These are phyloP conservation scores for Tanaodytes sp. DNA, from an alignment of 2,888 invertebrate species.

Conservation along the genomic window DNA sequence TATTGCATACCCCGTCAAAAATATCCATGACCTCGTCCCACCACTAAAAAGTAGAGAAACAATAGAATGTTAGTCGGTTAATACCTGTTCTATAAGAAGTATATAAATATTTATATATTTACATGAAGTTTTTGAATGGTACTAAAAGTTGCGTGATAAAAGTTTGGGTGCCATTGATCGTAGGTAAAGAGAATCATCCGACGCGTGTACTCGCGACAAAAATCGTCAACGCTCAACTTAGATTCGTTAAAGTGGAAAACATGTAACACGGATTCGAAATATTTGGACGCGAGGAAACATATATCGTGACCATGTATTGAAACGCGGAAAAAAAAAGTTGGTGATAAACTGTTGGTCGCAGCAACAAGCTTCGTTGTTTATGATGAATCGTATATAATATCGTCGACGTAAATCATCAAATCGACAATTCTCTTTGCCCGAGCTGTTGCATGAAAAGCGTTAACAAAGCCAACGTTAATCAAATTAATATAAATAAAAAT, in stretches of 20 bases:
- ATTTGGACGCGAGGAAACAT: too few species aligned
- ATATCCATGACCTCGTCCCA: constrained; percentile 97
- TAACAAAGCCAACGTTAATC: constrained; percentile 61
- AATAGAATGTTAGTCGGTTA: too few species aligned
- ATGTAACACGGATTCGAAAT: too few species aligned
- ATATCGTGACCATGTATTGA: too few species aligned
- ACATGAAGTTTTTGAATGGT: too few species aligned
- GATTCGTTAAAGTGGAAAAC: too few species aligned
- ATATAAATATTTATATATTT: constrained; percentile 6
- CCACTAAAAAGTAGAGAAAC: constrained; percentile 87
- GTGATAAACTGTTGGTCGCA: too few species aligned
- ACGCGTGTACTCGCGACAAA: too few species aligned
- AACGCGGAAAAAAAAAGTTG: too few species aligned
- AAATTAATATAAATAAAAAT: constrained; percentile 22
- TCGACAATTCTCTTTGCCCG: constrained; percentile 47
- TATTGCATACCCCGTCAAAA: constrained; percentile 91
- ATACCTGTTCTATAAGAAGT: background rate
- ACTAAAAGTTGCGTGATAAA: constrained; percentile 7
- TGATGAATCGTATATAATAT: constrained; percentile 1
- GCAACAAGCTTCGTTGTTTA: constrained; percentile 3
- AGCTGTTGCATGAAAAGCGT: constrained; percentile 64
- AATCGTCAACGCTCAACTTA: too few species aligned
- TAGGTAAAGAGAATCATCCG: constrained; percentile 26
- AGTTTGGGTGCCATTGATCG: constrained; percentile 8
- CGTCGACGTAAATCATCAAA: background rate